Base-by-base conservation (phyloP, 2,113 vertebrate genomes). In the Silurus glanis region DNA sequence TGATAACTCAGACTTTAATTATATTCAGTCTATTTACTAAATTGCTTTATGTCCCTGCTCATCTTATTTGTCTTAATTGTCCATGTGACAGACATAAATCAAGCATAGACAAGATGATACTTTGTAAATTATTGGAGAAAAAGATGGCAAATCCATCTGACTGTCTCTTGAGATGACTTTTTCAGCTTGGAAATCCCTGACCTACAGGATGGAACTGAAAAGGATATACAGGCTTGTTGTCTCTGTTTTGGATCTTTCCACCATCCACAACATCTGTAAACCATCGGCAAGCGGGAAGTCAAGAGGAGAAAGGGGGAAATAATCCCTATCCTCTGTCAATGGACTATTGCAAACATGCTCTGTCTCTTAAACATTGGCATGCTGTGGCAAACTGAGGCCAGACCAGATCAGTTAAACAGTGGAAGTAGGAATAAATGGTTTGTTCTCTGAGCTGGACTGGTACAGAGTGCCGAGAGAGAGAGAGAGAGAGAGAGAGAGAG, bases 181-280 rank as follows among this genome's bases (percentile, higher is more conserved):
- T 89, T 64, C 59, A 71, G 61, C 80, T 88, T 85, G 49, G 81
- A 87, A 79, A 86, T 88, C 88, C 51, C 67, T 58, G 72, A 80
- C 85, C 78, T 61, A 80, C 56, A 82, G 66, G 62, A 84, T 16
- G 28, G 64, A 86, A 85, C 90, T 78, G n/a, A 56, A 61, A 83
- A 16, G 64, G 62, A 86, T 61, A 88, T 86, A 72, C 71, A 84
- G 78, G 80, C 61, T 83, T 87, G 87, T 86, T 85, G 89, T 89
- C 86, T 89, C 75, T 81, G 83, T 90, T 90, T 89, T 81, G 78
- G 88, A 72, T 92, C 87, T 87, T 69, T 91, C 90, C 87, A 84
- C 87, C 87, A 88, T 89, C 85, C 37, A 47, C 88, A 90, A 92
- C 92, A 94, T 93, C 92, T 94, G 93, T 89, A 87, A 94, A 88